Base-by-base conservation (phyloP, 2,797 vertebrate species). In the Lagodon rhomboides region DNA sequence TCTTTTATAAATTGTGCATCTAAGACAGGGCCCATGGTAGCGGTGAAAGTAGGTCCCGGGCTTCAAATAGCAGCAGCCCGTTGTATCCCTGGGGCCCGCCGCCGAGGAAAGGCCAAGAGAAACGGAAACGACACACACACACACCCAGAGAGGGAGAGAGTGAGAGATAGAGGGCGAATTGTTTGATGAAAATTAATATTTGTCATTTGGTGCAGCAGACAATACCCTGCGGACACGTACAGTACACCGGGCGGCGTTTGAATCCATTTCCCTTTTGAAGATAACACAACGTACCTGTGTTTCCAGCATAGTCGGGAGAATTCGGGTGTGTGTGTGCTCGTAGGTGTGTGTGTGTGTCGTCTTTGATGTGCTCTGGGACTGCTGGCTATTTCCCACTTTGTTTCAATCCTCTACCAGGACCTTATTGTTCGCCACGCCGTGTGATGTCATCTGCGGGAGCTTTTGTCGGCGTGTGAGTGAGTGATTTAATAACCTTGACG, bases 11-110 rank as follows among this genome's bases (percentile, higher is more conserved):
- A 94, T 91, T 88, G 79, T 90, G 91, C 78, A 88, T 92, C 85
- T 91, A 89, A 93, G 85, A 91, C 78, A 81, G 66, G 86, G 65
- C 85, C 81, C 85, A 64, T 82, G 90, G 87, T 88, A 87, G 73
- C 75, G 66, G 49, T 51, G 75, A 91, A 95, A 93, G 83, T 95
- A 85, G 41, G 92, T 94, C 93, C 93, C 61, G 75, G 87, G 79
- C 93, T 89, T 83, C 92, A 93, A 95, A 94, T 89, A 93, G 91
- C 89, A 93, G 91, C 89, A 93, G 80, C 75, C 91, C 85, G 62
- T 30, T 85, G 11, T 89, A 63, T 92, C 93, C 94, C 89, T 86
- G 87, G 91, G 89, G 87, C 77, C 78, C 87, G 72, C 23, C 76
- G 79, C 90, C 9, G 25, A 80, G 89, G 49, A 84, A 93, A 87